A percentile compares a stretch with the other conserved stretches of the same genome.
phyloP scores from a whole-genome alignment of 2,113 vertebrate species.

The Forbesichthys agassizii region DNA sequence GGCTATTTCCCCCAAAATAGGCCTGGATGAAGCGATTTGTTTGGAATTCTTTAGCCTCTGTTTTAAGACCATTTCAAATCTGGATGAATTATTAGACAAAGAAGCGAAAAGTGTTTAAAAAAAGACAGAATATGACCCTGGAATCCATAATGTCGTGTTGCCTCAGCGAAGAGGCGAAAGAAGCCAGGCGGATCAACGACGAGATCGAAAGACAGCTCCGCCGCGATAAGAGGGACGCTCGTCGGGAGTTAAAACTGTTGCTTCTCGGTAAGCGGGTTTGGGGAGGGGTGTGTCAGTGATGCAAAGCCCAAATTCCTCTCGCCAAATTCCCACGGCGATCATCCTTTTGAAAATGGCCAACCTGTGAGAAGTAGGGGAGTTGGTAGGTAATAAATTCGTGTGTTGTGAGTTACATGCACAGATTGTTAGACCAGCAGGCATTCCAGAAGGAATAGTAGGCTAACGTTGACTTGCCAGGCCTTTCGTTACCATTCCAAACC shows the following conservation, averaged over 20 bases:
- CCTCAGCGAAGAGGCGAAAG: slow-evolving; percentile 94
- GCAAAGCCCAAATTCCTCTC: slow-evolving; percentile 27
- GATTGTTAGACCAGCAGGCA: slow-evolving; percentile 39
- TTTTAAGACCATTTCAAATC: slow-evolving; percentile 28
- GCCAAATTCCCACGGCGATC: slow-evolving; percentile 9
- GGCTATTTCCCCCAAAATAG: slow-evolving; percentile 23
- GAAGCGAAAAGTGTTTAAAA: slow-evolving; percentile 23
- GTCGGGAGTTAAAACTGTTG: slow-evolving; percentile 92
- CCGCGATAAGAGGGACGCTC: slow-evolving; percentile 88
- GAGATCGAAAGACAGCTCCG: slow-evolving; percentile 95
- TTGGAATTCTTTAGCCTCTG: slow-evolving; percentile 24
- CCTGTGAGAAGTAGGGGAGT: slow-evolving; percentile 45
- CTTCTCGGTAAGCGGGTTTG: slow-evolving; percentile 82
- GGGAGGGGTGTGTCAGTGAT: not conserved
- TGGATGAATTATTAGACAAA: slow-evolving; percentile 50
- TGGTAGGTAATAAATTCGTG: not conserved
- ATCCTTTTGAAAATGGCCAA: slow-evolving; percentile 25
- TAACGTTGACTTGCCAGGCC: slow-evolving; percentile 23
- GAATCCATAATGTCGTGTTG: slow-evolving; percentile 95
- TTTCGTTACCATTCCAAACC: slow-evolving; percentile 16
- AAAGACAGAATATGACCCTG: slow-evolving; percentile 80
- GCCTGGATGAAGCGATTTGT: slow-evolving; percentile 57
- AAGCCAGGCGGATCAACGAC: slow-evolving; percentile 93
- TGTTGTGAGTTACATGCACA: slow-evolving; percentile 50
- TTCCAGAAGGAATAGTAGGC: not conserved